phyloP scores from a whole-genome alignment of 2,797 vertebrate species.

The Coreius guichenoti region DNA sequence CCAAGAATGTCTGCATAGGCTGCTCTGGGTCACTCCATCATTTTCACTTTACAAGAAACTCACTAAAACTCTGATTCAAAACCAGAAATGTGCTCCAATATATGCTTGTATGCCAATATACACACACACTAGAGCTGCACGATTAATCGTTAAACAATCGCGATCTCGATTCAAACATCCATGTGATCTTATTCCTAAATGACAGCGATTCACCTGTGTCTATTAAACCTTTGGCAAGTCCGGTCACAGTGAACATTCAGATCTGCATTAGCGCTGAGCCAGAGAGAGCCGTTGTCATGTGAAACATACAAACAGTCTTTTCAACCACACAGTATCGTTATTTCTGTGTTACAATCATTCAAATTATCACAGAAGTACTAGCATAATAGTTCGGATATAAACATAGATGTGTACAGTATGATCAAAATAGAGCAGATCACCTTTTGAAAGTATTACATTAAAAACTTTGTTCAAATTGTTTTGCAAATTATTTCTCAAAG shows the following conservation, averaged over 20 bases:
- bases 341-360: not conserved
- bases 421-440: too few species aligned
- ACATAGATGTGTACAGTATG: not conserved
- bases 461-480: too few species aligned
- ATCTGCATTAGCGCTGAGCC: not conserved
- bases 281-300: not conserved
- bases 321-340: not conserved
- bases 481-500: too few species aligned
- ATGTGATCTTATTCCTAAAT: not conserved
- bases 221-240: not conserved
- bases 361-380: not conserved
- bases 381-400: not conserved
- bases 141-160: not conserved
- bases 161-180: not conserved
- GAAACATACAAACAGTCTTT: not conserved
- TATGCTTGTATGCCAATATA: not conserved
- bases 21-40: conserved; percentile 35
- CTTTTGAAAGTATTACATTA: too few species aligned
- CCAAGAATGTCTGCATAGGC: conserved; percentile 53
- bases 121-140: not conserved
- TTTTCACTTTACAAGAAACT: conserved; percentile 7
- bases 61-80: conserved; percentile 22
- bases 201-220: not conserved
- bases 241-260: not conserved
- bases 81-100: conserved; percentile 36